phyloP scores from a whole-genome alignment of 2,797 vertebrate species.

The Anableps anableps region DNA sequence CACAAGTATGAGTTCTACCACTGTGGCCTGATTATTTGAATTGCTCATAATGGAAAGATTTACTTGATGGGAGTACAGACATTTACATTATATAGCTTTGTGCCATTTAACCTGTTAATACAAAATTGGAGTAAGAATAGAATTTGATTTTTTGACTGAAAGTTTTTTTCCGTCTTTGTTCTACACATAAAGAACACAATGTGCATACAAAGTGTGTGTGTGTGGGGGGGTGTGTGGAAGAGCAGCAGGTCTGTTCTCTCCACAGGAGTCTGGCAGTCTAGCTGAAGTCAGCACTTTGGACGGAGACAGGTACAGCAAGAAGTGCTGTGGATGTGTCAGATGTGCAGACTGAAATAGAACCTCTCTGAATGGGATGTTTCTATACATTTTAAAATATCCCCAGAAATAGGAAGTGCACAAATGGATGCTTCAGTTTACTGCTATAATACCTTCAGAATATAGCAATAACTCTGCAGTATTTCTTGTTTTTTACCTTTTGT shows the following conservation, averaged over 20 bases:
- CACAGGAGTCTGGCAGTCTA: constrained; percentile 53
- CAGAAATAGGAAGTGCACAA: neutral
- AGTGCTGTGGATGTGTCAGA: constrained; percentile 4
- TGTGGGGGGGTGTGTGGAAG: neutral
- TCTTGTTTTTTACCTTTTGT: neutral
- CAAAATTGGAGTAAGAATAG: neutral
- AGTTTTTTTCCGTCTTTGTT: neutral
- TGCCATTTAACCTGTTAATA: neutral
- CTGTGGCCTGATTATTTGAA: neutral
- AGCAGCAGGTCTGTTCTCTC: constrained; percentile 46
- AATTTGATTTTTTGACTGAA: no score
- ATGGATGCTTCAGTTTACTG: neutral
- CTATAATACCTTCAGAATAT: neutral
- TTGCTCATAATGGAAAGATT: neutral
- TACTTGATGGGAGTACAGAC: neutral
- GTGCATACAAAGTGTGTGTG: constrained; percentile 3
- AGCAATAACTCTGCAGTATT: neutral
- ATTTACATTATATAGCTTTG: neutral
- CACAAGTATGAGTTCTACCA: neutral
- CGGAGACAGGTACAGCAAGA: constrained; percentile 40
- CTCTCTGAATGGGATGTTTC: neutral
- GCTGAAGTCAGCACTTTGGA: constrained; percentile 66
- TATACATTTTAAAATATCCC: constrained; percentile 5
- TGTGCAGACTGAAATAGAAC: constrained; percentile 8
- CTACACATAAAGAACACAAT: constrained; percentile 5